A percentile compares a stretch with the other conserved stretches of the same genome.
Evolutionary conservation across 2,797 vertebrate species (phyloP).

Genomic region (Poecile montanus): DNA sequence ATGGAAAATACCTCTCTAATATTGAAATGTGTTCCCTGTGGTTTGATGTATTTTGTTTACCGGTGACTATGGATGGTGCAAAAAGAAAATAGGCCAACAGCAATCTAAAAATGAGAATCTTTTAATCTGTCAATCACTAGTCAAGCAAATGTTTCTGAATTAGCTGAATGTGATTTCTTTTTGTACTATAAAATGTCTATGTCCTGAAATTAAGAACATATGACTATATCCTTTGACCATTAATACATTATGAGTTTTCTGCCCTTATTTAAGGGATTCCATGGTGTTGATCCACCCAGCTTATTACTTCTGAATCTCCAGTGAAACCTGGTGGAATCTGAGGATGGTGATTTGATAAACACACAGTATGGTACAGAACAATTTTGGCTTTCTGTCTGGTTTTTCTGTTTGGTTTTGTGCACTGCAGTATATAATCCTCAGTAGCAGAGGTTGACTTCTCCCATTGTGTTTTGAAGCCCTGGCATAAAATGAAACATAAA

Average conservation of each 20-base stretch:
- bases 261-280: background rate
- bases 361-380: background rate
- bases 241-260: background rate
- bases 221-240: background rate
- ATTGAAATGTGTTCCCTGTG: background rate
- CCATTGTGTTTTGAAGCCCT: background rate
- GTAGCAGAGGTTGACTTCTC: background rate
- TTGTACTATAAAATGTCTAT: background rate
- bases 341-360: background rate
- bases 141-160: background rate
- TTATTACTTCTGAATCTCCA: background rate
- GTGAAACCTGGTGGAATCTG: background rate
- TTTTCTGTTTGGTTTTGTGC: background rate
- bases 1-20: background rate
- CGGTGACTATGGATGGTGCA: background rate
- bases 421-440: background rate
- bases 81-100: background rate
- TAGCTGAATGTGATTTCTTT: background rate
- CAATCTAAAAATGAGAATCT: background rate
- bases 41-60: background rate
- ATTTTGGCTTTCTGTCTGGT: background rate
- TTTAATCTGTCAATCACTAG: background rate
- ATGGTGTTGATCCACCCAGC: background rate
- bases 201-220: background rate
- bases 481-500: background rate